A percentile compares a stretch with the other conserved stretches of the same genome.
Conservation (phyloP, 2,888 invertebrate species). For the Andrena bicolor region DNA sequence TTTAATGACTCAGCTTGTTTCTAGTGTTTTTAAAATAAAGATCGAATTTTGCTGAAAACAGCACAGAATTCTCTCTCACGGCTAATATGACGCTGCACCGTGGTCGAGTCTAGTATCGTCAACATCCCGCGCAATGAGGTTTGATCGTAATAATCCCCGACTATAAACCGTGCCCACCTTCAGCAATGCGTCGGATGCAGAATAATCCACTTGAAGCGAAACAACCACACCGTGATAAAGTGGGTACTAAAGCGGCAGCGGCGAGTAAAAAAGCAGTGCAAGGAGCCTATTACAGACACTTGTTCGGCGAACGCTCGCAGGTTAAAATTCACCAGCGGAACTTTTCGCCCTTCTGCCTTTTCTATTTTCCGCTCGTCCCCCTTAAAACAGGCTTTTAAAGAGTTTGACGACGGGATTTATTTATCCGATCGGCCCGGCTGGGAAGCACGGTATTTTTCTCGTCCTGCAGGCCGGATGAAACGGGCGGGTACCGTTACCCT, state of each 20-base stretch:
- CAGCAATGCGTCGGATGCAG: conserved; percentile 70
- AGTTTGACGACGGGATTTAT: conserved; percentile 56
- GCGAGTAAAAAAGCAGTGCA: conserved; percentile 47
- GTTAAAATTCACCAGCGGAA: conserved; percentile 42
- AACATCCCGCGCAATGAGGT: conserved; percentile 64
- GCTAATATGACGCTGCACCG: conserved; percentile 22
- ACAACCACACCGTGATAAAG: conserved; percentile 68
- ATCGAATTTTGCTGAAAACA: no score
- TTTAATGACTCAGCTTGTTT: no score
- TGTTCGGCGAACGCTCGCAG: conserved; percentile 52
- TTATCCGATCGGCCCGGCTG: conserved; percentile 34
- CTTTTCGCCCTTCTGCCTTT: conserved; percentile 9
- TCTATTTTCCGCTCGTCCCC: neutral
- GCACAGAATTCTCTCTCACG: no score
- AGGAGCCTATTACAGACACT: conserved; percentile 68
- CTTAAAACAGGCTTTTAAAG: conserved; percentile 52
- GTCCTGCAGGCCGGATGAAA: conserved; percentile 1
- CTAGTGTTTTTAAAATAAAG: no score
- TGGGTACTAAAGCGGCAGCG: conserved; percentile 63
- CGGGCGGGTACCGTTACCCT: conserved; percentile 37
- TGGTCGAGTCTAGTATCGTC: conserved; percentile 28
- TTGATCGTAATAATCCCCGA: conserved; percentile 71
- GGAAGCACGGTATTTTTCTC: conserved; percentile 13
- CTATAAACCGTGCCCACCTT: conserved; percentile 69
- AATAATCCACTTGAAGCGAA: conserved; percentile 72